Conservation (phyloP, 2,888 invertebrate genomes). For the Netelia inedita region DNA sequence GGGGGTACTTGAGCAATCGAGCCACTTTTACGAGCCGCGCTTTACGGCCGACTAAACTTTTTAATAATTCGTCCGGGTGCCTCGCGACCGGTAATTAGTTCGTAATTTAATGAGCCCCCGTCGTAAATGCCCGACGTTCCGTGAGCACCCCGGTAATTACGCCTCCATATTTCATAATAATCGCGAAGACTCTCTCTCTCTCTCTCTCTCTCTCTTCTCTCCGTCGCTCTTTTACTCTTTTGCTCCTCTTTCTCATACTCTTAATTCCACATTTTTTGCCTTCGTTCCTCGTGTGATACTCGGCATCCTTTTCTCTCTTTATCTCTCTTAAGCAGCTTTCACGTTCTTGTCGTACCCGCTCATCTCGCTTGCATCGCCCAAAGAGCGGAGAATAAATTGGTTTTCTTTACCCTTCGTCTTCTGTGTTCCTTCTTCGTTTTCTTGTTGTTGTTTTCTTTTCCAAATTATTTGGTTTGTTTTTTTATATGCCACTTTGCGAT, state of each 20-base stretch:
- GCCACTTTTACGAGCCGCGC: slow-evolving; percentile 78
- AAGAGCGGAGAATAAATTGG: slow-evolving; percentile 64
- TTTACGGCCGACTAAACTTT: slow-evolving; percentile 83
- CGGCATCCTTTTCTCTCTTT: slow-evolving; percentile 3
- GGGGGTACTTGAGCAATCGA: slow-evolving; percentile 54
- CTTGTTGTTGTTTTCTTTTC: neutral
- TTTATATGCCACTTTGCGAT: slow-evolving; percentile 16
- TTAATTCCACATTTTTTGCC: neutral
- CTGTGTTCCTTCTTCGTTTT: neutral
- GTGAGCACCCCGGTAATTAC: slow-evolving; percentile 79
- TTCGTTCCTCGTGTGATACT: neutral
- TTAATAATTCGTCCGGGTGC: slow-evolving; percentile 81
- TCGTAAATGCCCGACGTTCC: slow-evolving; percentile 77
- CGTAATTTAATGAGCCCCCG: slow-evolving; percentile 83
- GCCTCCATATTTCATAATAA: slow-evolving; percentile 82
- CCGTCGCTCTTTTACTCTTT: slow-evolving; percentile 12
- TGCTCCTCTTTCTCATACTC: slow-evolving; percentile 7
- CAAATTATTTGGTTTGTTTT: neutral
- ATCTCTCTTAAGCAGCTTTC: slow-evolving; percentile 40
- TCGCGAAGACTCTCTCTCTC: slow-evolving; percentile 67
- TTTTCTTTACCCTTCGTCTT: slow-evolving; percentile 14
- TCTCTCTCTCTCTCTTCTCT: slow-evolving; percentile 26
- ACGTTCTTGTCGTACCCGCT: slow-evolving; percentile 51
- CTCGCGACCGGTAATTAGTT: slow-evolving; percentile 80
- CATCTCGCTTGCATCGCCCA: slow-evolving; percentile 41